Evolutionary conservation across 2,888 invertebrate genomes (phyloP).

Genomic region (Oscheius onirici): DNA sequence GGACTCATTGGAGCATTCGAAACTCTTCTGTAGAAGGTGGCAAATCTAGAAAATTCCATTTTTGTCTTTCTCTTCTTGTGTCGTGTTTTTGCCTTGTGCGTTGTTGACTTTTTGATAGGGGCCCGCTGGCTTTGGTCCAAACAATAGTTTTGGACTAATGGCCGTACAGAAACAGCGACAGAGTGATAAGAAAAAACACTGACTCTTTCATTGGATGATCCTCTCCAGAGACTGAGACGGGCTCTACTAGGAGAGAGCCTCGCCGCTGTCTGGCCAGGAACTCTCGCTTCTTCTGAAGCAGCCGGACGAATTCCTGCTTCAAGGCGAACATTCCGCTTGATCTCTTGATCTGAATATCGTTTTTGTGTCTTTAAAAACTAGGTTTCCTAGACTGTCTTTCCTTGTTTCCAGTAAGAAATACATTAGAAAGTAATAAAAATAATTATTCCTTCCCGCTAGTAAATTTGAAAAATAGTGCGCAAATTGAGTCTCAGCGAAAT

Average conservation of each 20-base stretch:
- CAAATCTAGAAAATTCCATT: constrained; percentile 36
- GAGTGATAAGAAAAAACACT: neutral
- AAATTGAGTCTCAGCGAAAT: too few relatives aligned
- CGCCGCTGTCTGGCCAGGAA: constrained; percentile 43
- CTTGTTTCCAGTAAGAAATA: too few relatives aligned
- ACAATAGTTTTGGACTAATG: neutral
- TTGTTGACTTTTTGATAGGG: constrained; percentile 26
- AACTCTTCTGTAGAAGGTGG: constrained; percentile 38
- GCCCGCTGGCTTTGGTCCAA: neutral
- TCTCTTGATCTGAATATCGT: constrained; percentile 15
- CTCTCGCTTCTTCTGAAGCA: constrained; percentile 45
- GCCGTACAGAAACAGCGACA: too few relatives aligned
- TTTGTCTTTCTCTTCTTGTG: too few relatives aligned
- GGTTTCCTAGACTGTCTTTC: too few relatives aligned
- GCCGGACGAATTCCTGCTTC: constrained; percentile 37
- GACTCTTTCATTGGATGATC: constrained; percentile 45
- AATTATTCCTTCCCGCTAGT: too few relatives aligned
- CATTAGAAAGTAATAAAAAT: too few relatives aligned
- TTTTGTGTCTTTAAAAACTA: too few relatives aligned
- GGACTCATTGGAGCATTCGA: constrained; percentile 35
- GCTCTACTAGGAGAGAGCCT: constrained; percentile 48
- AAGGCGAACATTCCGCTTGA: constrained; percentile 25
- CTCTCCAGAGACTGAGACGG: constrained; percentile 34
- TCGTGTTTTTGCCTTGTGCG: constrained; percentile 2
- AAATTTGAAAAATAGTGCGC: too few relatives aligned